Percentiles rank a stretch among this genome's conserved stretches.
Conservation (phyloP, 2,797 vertebrate species). For the Tangara arthus region DNA sequence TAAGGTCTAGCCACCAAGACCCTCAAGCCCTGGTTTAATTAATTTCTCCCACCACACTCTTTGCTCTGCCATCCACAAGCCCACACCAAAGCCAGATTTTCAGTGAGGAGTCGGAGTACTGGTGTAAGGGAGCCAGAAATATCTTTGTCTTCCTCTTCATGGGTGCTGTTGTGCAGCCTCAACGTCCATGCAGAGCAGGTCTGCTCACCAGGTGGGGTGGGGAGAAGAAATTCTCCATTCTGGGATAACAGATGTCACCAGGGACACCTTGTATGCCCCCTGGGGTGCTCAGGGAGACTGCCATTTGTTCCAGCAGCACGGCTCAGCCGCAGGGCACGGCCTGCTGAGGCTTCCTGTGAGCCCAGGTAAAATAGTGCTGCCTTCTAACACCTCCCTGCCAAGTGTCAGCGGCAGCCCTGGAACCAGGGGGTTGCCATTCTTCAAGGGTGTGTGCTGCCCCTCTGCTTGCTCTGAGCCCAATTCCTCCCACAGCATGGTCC, state of each 20-base stretch:
- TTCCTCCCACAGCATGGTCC: accelerated
- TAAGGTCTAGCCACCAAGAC: neutral
- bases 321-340: neutral
- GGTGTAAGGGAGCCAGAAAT: neutral
- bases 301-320: neutral
- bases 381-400: neutral
- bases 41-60: neutral
- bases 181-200: neutral
- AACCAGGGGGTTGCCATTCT: neutral
- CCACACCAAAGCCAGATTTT: neutral
- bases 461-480: neutral
- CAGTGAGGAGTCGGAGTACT: accelerated
- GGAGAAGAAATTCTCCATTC: neutral
- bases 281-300: neutral
- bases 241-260: neutral
- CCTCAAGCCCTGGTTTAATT: neutral
- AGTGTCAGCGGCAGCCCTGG: neutral
- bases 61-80: neutral
- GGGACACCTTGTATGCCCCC: accelerated
- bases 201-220: neutral
- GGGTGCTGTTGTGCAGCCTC: neutral
- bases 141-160: neutral
- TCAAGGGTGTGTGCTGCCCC: neutral
- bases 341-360: neutral
- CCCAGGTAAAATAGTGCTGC: neutral